Evolutionary conservation across 2,888 invertebrate genomes (phyloP).

Genomic region (Caenorhabditis virilis): DNA sequence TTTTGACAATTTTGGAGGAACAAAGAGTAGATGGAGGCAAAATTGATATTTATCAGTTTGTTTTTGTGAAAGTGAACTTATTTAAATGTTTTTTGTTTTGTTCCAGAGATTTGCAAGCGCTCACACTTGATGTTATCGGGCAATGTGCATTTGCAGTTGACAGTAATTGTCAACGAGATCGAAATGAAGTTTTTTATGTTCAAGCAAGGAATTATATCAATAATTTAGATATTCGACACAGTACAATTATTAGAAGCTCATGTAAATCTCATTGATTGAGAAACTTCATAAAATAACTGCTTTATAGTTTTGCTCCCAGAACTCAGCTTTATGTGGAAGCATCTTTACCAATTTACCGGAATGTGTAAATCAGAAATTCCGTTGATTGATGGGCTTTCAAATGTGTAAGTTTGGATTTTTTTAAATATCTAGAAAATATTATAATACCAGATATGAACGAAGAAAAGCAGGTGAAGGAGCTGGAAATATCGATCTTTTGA

Average conservation of each 20-base stretch:
- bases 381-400: conserved; percentile 27
- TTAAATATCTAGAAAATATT: not conserved
- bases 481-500: conserved; percentile 47
- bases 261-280: conserved; percentile 10
- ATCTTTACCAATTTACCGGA: conserved; percentile 25
- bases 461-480: conserved; percentile 30
- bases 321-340: conserved; percentile 31
- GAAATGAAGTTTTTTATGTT: conserved; percentile 46
- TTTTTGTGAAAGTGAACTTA: conserved; percentile 2
- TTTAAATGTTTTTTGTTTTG: not conserved
- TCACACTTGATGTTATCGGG: conserved; percentile 60
- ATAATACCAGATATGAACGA: conserved; percentile 28
- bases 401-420: conserved; percentile 27
- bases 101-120: conserved; percentile 59
- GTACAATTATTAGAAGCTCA: conserved; percentile 5
- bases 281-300: not conserved
- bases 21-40: conserved; percentile 23
- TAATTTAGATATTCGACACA: conserved; percentile 10
- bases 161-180: conserved; percentile 43
- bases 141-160: conserved; percentile 56
- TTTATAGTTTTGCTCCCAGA: conserved; percentile 42
- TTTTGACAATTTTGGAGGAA: conserved; percentile 43
- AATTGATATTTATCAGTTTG: conserved; percentile 57
- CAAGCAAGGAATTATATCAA: conserved; percentile 12
- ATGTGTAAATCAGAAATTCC: conserved; percentile 27